These are phyloP conservation scores for Sebastes fasciatus DNA, from an alignment of 2,113 vertebrate species.

Conservation along the genomic window DNA sequence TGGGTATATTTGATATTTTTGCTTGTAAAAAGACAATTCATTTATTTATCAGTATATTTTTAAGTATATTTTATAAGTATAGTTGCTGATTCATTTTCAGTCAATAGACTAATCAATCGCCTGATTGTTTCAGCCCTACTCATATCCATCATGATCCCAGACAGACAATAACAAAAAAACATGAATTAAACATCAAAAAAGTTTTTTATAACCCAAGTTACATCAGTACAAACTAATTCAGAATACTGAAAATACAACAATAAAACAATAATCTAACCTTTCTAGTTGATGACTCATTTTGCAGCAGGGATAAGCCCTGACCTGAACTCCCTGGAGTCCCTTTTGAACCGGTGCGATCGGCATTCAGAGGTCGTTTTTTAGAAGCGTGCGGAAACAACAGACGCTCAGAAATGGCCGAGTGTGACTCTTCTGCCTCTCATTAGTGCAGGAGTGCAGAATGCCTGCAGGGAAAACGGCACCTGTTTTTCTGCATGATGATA, in stretches of 20 bases:
- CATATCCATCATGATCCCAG: not conserved
- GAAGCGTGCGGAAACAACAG: not conserved
- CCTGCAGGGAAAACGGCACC: constrained; percentile 20
- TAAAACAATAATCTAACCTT: not conserved
- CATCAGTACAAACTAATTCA: not conserved
- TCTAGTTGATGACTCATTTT: not conserved
- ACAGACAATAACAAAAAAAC: not conserved
- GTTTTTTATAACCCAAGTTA: not conserved
- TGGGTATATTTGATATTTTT: not conserved
- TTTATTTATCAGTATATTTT: not conserved
- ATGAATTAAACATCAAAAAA: not conserved
- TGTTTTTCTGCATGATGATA: constrained; percentile 35
- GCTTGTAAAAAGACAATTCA: not conserved
- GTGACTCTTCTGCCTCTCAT: constrained; percentile 21
- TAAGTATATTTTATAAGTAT: not conserved
- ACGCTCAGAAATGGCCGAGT: no score
- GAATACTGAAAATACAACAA: not conserved
- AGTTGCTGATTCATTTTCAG: not conserved
- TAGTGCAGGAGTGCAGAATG: constrained; percentile 15
- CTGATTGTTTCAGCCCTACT: not conserved
- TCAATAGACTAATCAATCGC: not conserved
- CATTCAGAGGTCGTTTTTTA: not conserved
- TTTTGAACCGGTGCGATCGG: not conserved
- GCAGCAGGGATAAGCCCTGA: not conserved
- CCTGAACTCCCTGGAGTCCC: not conserved